Percentiles rank a stretch among this genome's conserved stretches.
phyloP scores from a whole-genome alignment of 2,888 invertebrate species.

The Stenichneumon culpator region DNA sequence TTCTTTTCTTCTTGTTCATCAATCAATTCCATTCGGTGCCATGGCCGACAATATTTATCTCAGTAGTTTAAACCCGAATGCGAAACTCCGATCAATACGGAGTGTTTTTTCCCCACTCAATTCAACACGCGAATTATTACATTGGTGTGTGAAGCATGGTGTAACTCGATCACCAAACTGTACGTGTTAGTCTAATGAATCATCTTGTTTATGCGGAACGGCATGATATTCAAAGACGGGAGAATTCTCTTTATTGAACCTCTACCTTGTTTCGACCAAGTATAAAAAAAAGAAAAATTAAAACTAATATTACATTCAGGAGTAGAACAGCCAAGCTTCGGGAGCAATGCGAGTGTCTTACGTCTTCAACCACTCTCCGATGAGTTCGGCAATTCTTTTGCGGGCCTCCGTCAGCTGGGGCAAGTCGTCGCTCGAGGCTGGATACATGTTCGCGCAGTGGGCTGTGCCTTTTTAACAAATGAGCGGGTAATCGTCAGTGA shows the following conservation, averaged over 20 bases:
- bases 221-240: background rate
- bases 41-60: conserved; percentile 53
- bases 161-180: conserved; percentile 31
- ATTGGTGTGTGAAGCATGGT: conserved; percentile 11
- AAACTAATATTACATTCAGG: background rate
- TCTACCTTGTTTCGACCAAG: conserved; percentile 12
- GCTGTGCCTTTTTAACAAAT: conserved; percentile 92
- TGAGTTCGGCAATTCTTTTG: conserved; percentile 87
- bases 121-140: background rate
- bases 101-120: background rate
- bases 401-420: conserved; percentile 90
- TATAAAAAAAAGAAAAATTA: conserved; percentile 10
- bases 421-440: conserved; percentile 89
- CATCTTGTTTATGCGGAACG: conserved; percentile 17
- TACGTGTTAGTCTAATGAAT: conserved; percentile 30
- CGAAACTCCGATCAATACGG: background rate
- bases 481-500: background rate
- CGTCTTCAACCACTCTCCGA: conserved; percentile 87
- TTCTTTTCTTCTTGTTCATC: background rate
- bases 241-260: background rate
- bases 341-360: conserved; percentile 25
- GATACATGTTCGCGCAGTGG: conserved; percentile 98
- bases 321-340: background rate
- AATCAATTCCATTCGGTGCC: conserved; percentile 36
- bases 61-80: conserved; percentile 6